phyloP scores from a whole-genome alignment of 1,140 invertebrate genomes.

The Alviniconcha marisindica region DNA sequence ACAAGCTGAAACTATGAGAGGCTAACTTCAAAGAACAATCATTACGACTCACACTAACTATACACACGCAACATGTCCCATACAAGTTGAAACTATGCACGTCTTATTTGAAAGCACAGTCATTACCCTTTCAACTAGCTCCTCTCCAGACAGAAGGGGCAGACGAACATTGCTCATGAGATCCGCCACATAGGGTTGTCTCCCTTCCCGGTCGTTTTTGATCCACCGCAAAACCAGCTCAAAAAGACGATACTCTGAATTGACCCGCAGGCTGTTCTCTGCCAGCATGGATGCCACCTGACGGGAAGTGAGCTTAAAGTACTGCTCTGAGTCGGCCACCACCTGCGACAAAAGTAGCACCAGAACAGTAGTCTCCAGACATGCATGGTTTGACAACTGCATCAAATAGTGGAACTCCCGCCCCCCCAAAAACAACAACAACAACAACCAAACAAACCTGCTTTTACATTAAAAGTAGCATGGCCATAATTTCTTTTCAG shows the following conservation, averaged over 20 bases:
- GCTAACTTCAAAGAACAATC: too few species aligned
- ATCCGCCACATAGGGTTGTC: slow-evolving; percentile 61
- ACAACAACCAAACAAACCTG: too few species aligned
- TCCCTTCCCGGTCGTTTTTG: slow-evolving; percentile 51
- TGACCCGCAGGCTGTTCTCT: slow-evolving; percentile 67
- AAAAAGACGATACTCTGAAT: slow-evolving; percentile 71
- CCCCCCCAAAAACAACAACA: too few species aligned
- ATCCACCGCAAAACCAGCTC: slow-evolving; percentile 71
- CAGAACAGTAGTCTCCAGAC: too few species aligned
- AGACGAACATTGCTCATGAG: slow-evolving; percentile 72
- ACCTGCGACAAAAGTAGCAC: slow-evolving; percentile 29
- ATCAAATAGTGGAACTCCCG: too few species aligned
- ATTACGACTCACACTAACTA: too few species aligned
- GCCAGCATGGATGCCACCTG: slow-evolving; percentile 67
- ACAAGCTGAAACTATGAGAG: too few species aligned
- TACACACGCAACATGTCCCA: too few species aligned
- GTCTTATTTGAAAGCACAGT: background rate
- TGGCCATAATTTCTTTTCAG: too few species aligned
- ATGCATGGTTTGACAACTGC: too few species aligned
- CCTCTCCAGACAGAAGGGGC: slow-evolving; percentile 71
- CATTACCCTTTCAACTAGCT: slow-evolving; percentile 72
- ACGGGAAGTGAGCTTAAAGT: slow-evolving; percentile 61
- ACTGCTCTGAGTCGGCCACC: slow-evolving; percentile 70
- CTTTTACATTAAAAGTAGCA: too few species aligned
- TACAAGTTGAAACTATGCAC: too few species aligned